Base-by-base conservation (phyloP, 2,888 invertebrate species). In the Brachyopa scutellaris region DNA sequence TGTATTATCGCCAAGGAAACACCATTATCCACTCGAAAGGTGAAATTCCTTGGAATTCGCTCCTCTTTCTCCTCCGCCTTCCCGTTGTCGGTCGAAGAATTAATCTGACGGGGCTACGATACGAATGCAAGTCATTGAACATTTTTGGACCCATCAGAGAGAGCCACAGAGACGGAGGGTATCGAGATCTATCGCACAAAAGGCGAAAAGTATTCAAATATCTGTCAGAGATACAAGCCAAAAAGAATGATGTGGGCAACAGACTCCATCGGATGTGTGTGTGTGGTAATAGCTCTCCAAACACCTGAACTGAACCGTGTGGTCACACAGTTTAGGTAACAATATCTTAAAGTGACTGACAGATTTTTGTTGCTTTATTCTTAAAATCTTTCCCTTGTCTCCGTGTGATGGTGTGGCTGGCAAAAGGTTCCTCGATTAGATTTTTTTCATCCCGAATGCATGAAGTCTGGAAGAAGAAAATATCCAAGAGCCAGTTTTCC, bases 141-240 rank as follows among this genome's bases (percentile, higher is more conserved):
- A 51, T 49, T 62, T 80, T 53, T 33, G 15, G 42, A 40, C 40
- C 61, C 64, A 59, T 45, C 38, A 45, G 61, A 45, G 9, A n/a
- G n/a, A n/a, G n/a, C n/a, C 15, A 9, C n/a, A 7, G 19, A 40
- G 36, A 8, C n/a, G n/a, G 11, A 26, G 36, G 15, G 9, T 42
- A 55, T 59, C 64, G 42, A 53, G 53, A 77, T 49, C 51, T 42
- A 64, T 53, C 45, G 45, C 36, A 74, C 74, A 80, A 80, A 80
- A 80, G 79, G 64, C 62, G 49, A 69, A 76, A 80, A 62, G 69
- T 76, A 80, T 80, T 80, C 80, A 80, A 80, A 80, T 80, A 80
- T 74, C 80, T 80, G 76, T 80, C 76, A 69, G 67, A 67, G 55
- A 36, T 45, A 61, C 31, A 36, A 26, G 38, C 45, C 7, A n/a